Evolutionary conservation across 2,113 vertebrate species (phyloP).

Genomic region (Pseudois nayaur): DNA sequence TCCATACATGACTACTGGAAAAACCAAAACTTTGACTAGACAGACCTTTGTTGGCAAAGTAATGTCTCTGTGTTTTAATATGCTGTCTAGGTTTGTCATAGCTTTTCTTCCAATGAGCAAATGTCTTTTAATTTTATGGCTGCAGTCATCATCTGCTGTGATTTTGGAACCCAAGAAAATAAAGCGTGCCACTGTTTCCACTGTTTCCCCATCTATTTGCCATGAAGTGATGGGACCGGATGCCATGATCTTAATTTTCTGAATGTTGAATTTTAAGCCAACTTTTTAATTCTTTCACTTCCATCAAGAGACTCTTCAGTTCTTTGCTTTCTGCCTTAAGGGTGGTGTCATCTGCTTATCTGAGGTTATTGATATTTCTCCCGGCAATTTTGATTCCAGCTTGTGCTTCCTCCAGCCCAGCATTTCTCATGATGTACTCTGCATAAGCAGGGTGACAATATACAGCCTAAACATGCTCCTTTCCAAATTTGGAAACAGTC

Average conservation of each 20-base stretch:
- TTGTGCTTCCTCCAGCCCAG: neutral
- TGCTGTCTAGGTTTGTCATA: neutral
- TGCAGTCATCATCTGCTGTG: neutral
- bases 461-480: neutral
- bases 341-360: neutral
- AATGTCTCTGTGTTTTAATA: neutral
- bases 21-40: neutral
- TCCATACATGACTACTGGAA: neutral
- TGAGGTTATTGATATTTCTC: neutral
- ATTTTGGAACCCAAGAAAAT: neutral
- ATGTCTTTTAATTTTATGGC: neutral
- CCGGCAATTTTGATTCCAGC: neutral
- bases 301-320: neutral
- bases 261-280: neutral
- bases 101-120: neutral
- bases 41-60: neutral
- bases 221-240: neutral
- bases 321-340: neutral
- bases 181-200: neutral
- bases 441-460: neutral
- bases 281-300: neutral
- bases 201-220: neutral
- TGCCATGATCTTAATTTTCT: neutral
- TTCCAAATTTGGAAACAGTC: neutral
- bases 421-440: neutral